Evolutionary conservation across 2,797 vertebrate genomes (phyloP).

Genomic region (Lepilemur septentrionalis): DNA sequence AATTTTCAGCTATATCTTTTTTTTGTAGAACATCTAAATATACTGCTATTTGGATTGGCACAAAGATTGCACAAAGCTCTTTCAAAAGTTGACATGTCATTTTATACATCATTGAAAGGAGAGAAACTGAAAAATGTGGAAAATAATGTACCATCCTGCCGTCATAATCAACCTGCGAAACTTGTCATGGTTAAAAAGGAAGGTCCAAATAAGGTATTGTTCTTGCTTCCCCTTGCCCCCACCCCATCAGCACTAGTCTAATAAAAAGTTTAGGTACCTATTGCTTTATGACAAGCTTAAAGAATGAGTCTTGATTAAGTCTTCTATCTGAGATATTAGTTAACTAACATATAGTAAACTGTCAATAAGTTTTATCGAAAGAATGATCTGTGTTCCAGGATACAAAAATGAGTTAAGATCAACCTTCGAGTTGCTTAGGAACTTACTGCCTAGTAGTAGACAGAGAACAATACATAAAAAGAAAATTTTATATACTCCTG

Average conservation of each 20-base stretch:
- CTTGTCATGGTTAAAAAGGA: conserved; percentile 86
- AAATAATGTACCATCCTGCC: conserved; percentile 77
- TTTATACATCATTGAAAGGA: conserved; percentile 74
- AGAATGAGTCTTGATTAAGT: not conserved
- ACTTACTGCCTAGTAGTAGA: not conserved
- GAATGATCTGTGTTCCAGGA: not conserved
- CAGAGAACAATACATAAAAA: not conserved
- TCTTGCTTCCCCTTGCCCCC: not conserved
- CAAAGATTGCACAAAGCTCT: conserved; percentile 84
- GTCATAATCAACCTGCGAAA: conserved; percentile 84
- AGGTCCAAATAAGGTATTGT: conserved; percentile 86
- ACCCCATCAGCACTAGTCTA: not conserved
- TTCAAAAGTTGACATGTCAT: conserved; percentile 84
- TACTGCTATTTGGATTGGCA: conserved; percentile 84
- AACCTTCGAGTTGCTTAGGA: not conserved
- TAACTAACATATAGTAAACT: not conserved
- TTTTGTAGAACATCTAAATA: conserved; percentile 86
- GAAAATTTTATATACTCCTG: not conserved
- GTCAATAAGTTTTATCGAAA: not conserved
- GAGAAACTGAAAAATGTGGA: conserved; percentile 55
- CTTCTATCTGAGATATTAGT: not conserved
- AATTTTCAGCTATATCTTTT: not conserved
- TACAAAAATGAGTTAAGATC: not conserved
- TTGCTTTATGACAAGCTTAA: not conserved
- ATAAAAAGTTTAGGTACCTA: not conserved